Evolutionary conservation across 2,113 vertebrate species (phyloP).

Genomic region (Lophochroa leadbeateri): DNA sequence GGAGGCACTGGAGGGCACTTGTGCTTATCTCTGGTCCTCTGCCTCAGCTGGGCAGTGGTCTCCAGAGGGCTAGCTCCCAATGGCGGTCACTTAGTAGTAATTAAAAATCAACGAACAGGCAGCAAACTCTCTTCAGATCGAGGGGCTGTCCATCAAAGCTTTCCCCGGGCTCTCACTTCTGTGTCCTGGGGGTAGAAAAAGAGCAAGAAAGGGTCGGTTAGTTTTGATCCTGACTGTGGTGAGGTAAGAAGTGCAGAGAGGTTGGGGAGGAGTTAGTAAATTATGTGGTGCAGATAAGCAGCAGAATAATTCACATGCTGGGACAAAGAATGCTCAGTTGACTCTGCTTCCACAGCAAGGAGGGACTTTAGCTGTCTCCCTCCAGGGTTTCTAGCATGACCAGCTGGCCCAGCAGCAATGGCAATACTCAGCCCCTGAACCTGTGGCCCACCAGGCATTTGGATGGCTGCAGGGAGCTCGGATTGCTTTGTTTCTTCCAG

Average conservation of each 20-base stretch:
- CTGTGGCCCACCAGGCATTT: not conserved
- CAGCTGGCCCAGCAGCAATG: fast-evolving
- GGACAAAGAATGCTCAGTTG: not conserved
- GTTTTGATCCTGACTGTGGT: not conserved
- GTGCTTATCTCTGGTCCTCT: not conserved
- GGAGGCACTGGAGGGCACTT: not conserved
- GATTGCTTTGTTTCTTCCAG: not conserved
- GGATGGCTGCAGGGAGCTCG: fast-evolving
- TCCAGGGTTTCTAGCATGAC: not conserved
- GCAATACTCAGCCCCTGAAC: not conserved
- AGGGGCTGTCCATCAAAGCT: not conserved
- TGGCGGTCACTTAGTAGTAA: not conserved
- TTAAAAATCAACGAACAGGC: not conserved
- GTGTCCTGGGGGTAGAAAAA: not conserved
- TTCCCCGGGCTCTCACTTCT: fast-evolving
- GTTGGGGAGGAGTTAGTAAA: not conserved
- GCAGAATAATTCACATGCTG: not conserved
- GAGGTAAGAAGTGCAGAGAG: not conserved
- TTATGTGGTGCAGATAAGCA: not conserved
- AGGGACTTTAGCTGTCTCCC: not conserved
- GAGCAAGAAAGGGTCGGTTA: not conserved
- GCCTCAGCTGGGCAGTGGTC: not conserved
- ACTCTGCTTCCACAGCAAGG: not conserved
- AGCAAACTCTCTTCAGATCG: not conserved
- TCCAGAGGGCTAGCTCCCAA: fast-evolving